phyloP scores from a whole-genome alignment of 2,113 vertebrate species.

The Dipodomys spectabilis region DNA sequence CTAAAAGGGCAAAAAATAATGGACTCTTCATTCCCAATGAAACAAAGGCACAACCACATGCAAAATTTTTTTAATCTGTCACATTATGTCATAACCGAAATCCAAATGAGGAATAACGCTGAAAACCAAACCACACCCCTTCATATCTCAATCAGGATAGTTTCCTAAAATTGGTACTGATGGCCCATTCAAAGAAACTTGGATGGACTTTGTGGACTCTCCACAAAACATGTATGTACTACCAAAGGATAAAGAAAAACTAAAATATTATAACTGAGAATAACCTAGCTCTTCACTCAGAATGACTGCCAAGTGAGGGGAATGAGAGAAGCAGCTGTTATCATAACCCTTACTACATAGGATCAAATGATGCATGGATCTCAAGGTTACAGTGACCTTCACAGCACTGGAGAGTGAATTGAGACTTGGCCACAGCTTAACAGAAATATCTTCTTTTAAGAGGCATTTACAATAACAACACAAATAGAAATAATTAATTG shows the following conservation, averaged over 20 bases:
- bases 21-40: constrained; percentile 56
- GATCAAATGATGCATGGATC: not conserved
- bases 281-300: not conserved
- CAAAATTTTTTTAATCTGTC: constrained; percentile 1
- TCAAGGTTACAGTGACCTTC: constrained; percentile 49
- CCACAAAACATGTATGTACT: not conserved
- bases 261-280: not conserved
- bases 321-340: constrained; percentile 30
- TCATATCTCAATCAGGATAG: not conserved
- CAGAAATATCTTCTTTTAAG: not conserved
- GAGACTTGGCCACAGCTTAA: not conserved
- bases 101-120: constrained; percentile 39
- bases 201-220: not conserved
- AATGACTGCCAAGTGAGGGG: not conserved
- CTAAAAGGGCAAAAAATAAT: constrained; percentile 47
- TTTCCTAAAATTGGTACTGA: constrained; percentile 5
- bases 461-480: not conserved
- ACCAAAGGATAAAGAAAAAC: constrained; percentile 36
- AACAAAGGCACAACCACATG: constrained; percentile 61
- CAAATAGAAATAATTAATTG: not conserved
- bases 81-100: constrained; percentile 12
- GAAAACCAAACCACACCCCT: not conserved
- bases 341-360: not conserved
- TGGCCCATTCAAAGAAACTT: constrained; percentile 26
- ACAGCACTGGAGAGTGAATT: not conserved